These are phyloP conservation scores for Agrilus biguttatus DNA, from an alignment of 2,888 invertebrate species.

Conservation along the genomic window DNA sequence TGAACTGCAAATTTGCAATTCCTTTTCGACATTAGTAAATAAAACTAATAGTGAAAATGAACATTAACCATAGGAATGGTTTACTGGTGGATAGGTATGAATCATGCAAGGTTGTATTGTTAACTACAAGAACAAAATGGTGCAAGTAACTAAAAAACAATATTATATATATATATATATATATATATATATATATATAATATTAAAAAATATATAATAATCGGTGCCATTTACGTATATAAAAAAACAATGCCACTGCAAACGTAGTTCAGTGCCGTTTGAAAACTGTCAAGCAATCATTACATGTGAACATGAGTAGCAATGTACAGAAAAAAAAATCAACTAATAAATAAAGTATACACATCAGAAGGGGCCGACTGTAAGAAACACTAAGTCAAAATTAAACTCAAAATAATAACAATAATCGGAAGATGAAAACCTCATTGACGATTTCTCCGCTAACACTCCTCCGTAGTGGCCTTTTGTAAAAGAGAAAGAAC, in stretches of 20 bases:
- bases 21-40: no score
- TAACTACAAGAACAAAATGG: slow-evolving; percentile 1
- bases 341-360: slow-evolving; percentile 22
- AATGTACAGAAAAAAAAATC: slow-evolving; percentile 23
- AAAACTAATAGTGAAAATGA: neutral
- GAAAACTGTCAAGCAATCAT: slow-evolving; percentile 40
- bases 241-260: slow-evolving; percentile 35
- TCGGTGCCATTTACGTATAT: slow-evolving; percentile 29
- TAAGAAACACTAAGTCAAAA: slow-evolving; percentile 16
- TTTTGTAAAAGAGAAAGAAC: neutral
- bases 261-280: slow-evolving; percentile 31
- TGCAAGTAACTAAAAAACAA: slow-evolving; percentile 1
- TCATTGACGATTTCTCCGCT: slow-evolving; percentile 30
- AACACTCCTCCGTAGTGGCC: slow-evolving; percentile 21
- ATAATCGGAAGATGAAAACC: slow-evolving; percentile 25
- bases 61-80: neutral
- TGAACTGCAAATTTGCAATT: no score
- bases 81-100: slow-evolving; percentile 4
- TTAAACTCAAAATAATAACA: slow-evolving; percentile 17
- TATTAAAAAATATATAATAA: slow-evolving; percentile 17
- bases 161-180: slow-evolving; percentile 10
- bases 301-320: slow-evolving; percentile 61
- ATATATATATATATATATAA: slow-evolving; percentile 7
- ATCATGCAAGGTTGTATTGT: slow-evolving; percentile 2
- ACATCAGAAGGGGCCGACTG: slow-evolving; percentile 3